A percentile compares a stretch with the other conserved stretches of the same genome.
Evolutionary conservation across 2,113 vertebrate genomes (phyloP).

Genomic region (Rhadina sibilatrix): DNA sequence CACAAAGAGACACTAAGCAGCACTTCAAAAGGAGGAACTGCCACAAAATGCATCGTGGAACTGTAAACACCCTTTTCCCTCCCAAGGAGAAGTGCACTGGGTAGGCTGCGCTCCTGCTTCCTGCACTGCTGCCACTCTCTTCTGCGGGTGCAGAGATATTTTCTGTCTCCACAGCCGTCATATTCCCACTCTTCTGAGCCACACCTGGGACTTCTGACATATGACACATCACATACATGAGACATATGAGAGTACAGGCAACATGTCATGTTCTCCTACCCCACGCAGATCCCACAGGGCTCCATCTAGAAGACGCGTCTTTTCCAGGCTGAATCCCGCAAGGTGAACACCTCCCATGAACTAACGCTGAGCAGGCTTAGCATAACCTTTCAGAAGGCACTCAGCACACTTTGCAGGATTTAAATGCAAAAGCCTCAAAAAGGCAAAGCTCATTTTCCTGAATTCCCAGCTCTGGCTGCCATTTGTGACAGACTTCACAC

Average conservation of each 20-base stretch:
- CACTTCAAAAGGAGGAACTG: not conserved
- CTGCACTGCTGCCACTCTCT: not conserved
- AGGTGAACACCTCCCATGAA: not conserved
- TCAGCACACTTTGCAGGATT: constrained; percentile 45
- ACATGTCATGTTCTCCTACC: not conserved
- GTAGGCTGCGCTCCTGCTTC: not conserved
- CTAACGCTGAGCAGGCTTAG: not conserved
- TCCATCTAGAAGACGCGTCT: not conserved
- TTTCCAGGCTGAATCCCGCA: constrained; percentile 24
- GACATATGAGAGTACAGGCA: not conserved
- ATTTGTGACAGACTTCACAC: constrained; percentile 69
- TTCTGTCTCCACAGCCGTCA: not conserved
- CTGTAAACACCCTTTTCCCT: not conserved
- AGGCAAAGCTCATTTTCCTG: constrained; percentile 61
- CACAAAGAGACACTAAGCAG: not conserved
- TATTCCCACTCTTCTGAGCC: not conserved
- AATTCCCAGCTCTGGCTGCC: constrained; percentile 62
- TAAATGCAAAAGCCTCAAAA: constrained; percentile 54
- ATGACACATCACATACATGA: not conserved
- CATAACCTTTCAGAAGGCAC: constrained; percentile 37
- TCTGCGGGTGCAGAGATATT: fast-evolving
- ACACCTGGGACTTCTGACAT: not conserved
- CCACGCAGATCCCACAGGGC: not conserved
- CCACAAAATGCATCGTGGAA: fast-evolving
- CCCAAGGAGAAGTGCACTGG: not conserved